A percentile compares a stretch with the other conserved stretches of the same genome.
phyloP scores from a whole-genome alignment of 2,113 vertebrate genomes.

The Pteropus alecto region DNA sequence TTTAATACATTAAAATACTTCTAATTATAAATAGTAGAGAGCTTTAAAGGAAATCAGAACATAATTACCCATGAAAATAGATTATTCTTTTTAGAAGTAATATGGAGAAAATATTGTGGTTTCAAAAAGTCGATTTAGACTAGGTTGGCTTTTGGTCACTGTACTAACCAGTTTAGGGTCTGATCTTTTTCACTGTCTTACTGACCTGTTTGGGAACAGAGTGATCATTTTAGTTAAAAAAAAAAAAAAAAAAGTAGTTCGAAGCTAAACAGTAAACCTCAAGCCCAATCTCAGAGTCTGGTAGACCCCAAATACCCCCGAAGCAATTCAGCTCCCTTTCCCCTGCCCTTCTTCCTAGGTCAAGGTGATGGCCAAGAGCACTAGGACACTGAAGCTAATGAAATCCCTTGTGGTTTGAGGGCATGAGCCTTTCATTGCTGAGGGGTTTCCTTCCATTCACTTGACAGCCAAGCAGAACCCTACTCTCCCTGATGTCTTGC shows the following conservation, averaged over 20 bases:
- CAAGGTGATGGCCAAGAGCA: background rate
- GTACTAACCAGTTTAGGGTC: background rate
- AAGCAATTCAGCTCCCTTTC: background rate
- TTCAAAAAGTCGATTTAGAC: background rate
- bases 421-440: background rate
- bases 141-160: background rate
- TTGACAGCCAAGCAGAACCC: background rate
- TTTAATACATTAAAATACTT: constrained; percentile 28
- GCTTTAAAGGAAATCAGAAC: constrained; percentile 23
- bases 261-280: background rate
- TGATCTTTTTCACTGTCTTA: background rate
- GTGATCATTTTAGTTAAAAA: background rate
- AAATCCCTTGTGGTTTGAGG: background rate
- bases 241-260: background rate
- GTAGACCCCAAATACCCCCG: background rate
- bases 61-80: background rate
- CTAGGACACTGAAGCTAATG: background rate
- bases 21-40: constrained; percentile 1
- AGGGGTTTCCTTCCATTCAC: background rate
- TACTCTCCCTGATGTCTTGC: background rate
- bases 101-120: background rate
- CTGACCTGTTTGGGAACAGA: background rate
- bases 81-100: constrained; percentile 14
- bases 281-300: background rate
- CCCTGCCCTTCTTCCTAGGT: background rate